Conservation (phyloP, 2,797 vertebrate genomes). For the Labroides dimidiatus region DNA sequence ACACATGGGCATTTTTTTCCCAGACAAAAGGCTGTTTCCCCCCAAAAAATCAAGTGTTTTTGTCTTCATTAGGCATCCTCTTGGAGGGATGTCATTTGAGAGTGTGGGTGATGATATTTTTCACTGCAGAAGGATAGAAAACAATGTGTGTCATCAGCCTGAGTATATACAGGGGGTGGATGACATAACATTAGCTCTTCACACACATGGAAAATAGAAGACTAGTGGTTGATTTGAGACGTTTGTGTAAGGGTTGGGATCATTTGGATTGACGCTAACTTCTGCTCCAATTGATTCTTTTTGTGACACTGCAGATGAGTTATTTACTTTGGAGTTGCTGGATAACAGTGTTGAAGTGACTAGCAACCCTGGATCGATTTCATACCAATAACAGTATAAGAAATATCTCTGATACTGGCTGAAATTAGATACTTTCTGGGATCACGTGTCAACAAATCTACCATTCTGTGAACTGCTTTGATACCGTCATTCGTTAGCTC, state of each 20-base stretch:
- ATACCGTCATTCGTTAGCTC: too few relatives aligned
- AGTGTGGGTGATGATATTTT: conserved; percentile 56
- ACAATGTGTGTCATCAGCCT: conserved; percentile 22
- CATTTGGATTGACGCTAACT: conserved; percentile 1
- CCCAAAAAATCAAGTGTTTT: conserved; percentile 48
- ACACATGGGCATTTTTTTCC: conserved; percentile 49
- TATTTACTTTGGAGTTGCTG: too few relatives aligned
- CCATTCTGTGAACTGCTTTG: too few relatives aligned
- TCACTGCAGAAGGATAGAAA: conserved; percentile 33
- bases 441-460: too few relatives aligned
- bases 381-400: too few relatives aligned
- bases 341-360: too few relatives aligned
- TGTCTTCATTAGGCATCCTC: conserved; percentile 70
- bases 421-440: too few relatives aligned
- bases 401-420: too few relatives aligned
- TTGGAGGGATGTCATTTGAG: conserved; percentile 52
- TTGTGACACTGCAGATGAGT: background rate
- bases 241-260: conserved; percentile 7
- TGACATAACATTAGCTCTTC: conserved; percentile 28
- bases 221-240: background rate
- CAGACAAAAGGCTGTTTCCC: conserved; percentile 58
- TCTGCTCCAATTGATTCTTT: background rate
- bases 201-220: conserved; percentile 20
- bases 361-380: too few relatives aligned
- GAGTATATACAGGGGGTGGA: conserved; percentile 14